Evolutionary conservation across 2,888 invertebrate species (phyloP), one percentile per base, ranked within the genome.

Genomic region (Drosophila nr. medialis): DNA sequence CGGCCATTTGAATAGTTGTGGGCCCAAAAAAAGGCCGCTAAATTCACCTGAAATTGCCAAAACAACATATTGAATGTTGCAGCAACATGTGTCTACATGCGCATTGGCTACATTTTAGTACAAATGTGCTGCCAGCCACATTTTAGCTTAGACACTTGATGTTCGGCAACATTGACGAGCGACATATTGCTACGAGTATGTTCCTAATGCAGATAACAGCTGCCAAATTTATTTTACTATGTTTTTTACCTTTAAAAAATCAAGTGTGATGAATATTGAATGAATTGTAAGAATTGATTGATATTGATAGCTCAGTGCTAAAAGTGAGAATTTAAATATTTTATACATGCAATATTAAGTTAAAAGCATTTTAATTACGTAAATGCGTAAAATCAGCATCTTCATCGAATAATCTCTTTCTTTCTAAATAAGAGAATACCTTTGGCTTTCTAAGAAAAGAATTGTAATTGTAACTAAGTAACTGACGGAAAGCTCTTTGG

Each of bases 91-190:
- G 24, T 21, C 11, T 42, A 42, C 5, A 2, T 21, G 2, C n/a
- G 21, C 5, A 2, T 15, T 13, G 38, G 27, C n/a, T 5, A 38
- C 27, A n/a, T 38, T 54, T 54, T 54, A 54, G 54, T 54, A 49
- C 30, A 32, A 1, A n/a, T 4, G 40, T 61, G 69, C 27, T 50
- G 77, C 64, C 32, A 58, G 30, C 55, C 59, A 40, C 45, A 42
- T 58, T 38, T 32, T 34, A 24, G 24, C 0, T 42, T 38, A 21
- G 32, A 64, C 87, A 83, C 77, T 90, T 64, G 38, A 76, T 86
- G 90, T 75, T 1, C 75, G 7, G 77, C 83, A 58, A 2, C 88
- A 72, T 74, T 50, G 10, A 0, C 3, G 18, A 50, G 40, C n/a
- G 11, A 11, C 54, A 49, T 65, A 49, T 56, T 61, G 74, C 64